Evolutionary conservation across 2,113 vertebrate species (phyloP), one percentile per base, ranked within the genome.

Genomic region (Oostethus manadensis): DNA sequence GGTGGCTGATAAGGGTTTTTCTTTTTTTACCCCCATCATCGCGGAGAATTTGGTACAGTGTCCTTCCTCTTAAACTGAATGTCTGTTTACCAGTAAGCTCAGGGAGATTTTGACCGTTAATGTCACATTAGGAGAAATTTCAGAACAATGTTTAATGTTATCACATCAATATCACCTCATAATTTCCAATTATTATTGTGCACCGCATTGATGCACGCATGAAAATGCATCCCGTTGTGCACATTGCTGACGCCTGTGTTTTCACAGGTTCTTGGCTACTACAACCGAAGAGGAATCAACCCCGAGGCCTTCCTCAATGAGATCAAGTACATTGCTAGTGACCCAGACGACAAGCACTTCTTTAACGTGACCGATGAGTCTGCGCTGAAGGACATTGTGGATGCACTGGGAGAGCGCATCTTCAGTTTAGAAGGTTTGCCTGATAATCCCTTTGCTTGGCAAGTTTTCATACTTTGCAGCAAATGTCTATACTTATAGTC

Each of bases 301-400:
- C 95, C 97, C 0, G 92, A 95, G 79, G 90, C 94, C 7, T 98
- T 99, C 42, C 84, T 99, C 44, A 96, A 88, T 0, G 97, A 99
- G 84, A 98, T 99, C 67, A 98, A 98, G 29, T 95, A 91, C 64
- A 99, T 99, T 9, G 96, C 97, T 8, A 99, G 96, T 0, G 95
- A 98, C 84, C 97, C 97, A 0, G 95, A 97, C 0, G 95, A 98
- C 68, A 97, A 98, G 60, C 93, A 98, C 47, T 99, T 98, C 90
- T 98, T 99, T 58, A 99, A 96, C 0, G 97, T 99, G 81, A 97
- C 94, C 0, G 95, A 98, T 0, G 97, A 99, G 77, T 92, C 96
- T 0, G 95, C 96, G 0, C 85, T 99, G 62, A 98, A 98, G 77
- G 96, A 99, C 72, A 99, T 99, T 0, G 97, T 98, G 2, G 96